Evolutionary conservation across 2,888 invertebrate genomes (phyloP).

Genomic region (Diogma glabrata): DNA sequence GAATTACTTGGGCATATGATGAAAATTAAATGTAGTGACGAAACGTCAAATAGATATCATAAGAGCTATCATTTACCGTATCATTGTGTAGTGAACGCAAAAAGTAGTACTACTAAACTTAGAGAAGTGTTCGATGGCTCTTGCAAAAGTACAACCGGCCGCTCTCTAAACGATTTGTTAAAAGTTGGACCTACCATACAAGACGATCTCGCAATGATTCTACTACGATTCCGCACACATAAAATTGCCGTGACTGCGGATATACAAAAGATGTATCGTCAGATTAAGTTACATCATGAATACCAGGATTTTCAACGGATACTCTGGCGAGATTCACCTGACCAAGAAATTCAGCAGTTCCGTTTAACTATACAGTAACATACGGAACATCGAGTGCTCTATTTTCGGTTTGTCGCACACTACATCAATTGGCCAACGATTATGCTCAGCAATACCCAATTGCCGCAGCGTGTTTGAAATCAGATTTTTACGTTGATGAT

Average conservation of each 20-base stretch:
- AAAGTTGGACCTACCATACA: neutral
- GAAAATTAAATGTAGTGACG: neutral
- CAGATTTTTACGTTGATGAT: too few relatives aligned
- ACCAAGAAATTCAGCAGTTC: too few relatives aligned
- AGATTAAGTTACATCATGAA: too few relatives aligned
- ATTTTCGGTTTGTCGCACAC: too few relatives aligned
- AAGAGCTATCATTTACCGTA: neutral
- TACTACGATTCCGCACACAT: neutral
- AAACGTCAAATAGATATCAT: neutral
- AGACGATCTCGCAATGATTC: neutral
- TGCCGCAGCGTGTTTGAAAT: too few relatives aligned
- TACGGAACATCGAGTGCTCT: too few relatives aligned
- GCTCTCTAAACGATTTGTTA: neutral
- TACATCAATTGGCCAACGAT: too few relatives aligned
- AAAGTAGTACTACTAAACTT: neutral
- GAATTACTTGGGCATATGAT: neutral
- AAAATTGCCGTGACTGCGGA: neutral
- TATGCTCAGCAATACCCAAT: too few relatives aligned
- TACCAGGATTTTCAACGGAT: too few relatives aligned
- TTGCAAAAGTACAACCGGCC: neutral
- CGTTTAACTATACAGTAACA: too few relatives aligned
- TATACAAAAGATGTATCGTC: neutral
- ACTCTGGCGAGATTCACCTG: too few relatives aligned
- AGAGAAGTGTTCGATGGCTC: neutral
- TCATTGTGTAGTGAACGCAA: neutral